Percentiles rank a stretch among this genome's conserved stretches.
Conservation (phyloP, 2,113 vertebrate species). For the Mus musculus region DNA sequence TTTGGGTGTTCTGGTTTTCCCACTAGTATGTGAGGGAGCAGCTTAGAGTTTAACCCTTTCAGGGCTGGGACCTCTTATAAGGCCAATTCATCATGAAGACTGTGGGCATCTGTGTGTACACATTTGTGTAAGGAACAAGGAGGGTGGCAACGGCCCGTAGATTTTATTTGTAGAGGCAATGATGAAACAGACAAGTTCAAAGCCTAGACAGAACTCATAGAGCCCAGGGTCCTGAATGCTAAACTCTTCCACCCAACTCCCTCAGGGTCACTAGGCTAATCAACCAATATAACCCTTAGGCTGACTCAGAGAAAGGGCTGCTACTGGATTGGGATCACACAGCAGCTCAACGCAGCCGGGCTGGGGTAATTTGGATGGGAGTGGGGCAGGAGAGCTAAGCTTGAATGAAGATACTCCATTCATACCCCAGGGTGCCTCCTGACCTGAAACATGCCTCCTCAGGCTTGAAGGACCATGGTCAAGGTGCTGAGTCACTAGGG, state of each 20-base stretch:
- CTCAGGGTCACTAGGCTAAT: neutral
- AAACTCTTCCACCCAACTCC: too few relatives aligned
- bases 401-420: neutral
- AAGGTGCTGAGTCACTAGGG: conserved; percentile 79
- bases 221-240: neutral
- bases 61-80: neutral
- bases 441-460: neutral
- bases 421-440: neutral
- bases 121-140: neutral
- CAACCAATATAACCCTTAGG: neutral
- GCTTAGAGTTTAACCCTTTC: conserved; percentile 44
- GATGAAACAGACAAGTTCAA: neutral
- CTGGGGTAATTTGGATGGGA: neutral
- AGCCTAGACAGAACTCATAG: neutral
- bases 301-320: conserved; percentile 42
- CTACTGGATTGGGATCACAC: conserved; percentile 3
- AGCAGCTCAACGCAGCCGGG: neutral
- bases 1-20: neutral
- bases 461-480: conserved; percentile 18
- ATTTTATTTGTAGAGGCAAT: neutral
- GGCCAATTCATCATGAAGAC: neutral
- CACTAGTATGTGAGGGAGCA: neutral
- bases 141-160: neutral
- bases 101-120: neutral
- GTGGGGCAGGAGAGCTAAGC: neutral